A percentile compares a stretch with the other conserved stretches of the same genome.
Conservation (phyloP, 2,113 vertebrate genomes). For the Cyprinodon tularosa region DNA sequence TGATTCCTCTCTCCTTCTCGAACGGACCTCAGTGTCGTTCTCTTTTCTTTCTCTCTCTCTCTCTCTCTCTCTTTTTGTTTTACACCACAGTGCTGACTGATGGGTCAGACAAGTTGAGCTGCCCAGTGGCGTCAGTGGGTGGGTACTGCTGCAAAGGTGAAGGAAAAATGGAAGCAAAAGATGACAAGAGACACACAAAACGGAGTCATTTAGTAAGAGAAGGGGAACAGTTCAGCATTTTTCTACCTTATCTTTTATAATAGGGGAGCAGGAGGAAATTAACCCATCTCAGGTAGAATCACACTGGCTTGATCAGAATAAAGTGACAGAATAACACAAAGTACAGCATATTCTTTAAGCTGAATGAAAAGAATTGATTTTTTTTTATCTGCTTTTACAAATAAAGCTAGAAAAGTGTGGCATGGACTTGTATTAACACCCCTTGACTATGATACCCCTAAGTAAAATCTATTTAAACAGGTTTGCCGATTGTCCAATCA, state of each 20-base stretch:
- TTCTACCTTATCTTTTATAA: slow-evolving; percentile 22
- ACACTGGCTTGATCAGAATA: too few relatives aligned
- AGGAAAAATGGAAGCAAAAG: slow-evolving; percentile 46
- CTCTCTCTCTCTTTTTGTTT: not conserved
- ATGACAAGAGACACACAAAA: slow-evolving; percentile 31
- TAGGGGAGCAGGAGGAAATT: slow-evolving; percentile 46
- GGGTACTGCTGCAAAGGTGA: slow-evolving; percentile 93
- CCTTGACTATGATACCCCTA: not conserved
- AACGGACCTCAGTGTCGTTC: slow-evolving; percentile 36
- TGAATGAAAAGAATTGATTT: not conserved
- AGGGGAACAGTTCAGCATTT: not conserved
- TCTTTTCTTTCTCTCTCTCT: slow-evolving; percentile 4
- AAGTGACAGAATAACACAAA: not conserved
- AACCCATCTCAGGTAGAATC: slow-evolving; percentile 61
- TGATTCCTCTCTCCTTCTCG: slow-evolving; percentile 63
- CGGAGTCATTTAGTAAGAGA: slow-evolving; percentile 36
- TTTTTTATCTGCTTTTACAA: not conserved
- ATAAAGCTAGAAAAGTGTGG: not conserved
- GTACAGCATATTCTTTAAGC: not conserved
- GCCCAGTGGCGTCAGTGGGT: slow-evolving; percentile 97
- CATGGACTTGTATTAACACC: not conserved
- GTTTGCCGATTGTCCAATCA: too few relatives aligned
- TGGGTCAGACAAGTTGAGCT: slow-evolving; percentile 99
- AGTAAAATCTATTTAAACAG: not conserved
- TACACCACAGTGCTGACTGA: slow-evolving; percentile 99